Percentiles rank a stretch among this genome's conserved stretches.
Evolutionary conservation across 2,797 vertebrate species (phyloP).

Genomic region (Tangara arthus): DNA sequence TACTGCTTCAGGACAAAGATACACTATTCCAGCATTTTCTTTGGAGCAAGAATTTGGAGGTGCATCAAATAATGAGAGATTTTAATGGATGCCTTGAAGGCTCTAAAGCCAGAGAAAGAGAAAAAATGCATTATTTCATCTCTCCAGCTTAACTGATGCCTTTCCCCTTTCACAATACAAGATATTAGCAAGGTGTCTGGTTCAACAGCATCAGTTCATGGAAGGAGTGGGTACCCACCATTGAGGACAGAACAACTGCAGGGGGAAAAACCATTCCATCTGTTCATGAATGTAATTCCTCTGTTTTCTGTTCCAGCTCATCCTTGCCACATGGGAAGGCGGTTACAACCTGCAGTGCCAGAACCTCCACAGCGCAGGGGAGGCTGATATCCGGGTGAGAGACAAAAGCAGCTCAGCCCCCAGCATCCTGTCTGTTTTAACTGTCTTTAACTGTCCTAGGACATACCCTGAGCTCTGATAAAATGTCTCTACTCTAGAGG

Average conservation of each 20-base stretch:
- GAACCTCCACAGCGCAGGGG: constrained; percentile 80
- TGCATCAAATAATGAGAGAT: not conserved
- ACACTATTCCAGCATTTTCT: not conserved
- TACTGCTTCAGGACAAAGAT: not conserved
- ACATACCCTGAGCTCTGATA: not conserved
- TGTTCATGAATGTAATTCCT: not conserved
- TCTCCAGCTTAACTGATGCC: not conserved
- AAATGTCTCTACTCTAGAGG: not conserved
- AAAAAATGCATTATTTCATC: not conserved
- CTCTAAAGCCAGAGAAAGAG: not conserved
- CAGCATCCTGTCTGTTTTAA: not conserved
- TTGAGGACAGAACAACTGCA: not conserved
- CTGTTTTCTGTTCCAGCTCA: constrained; percentile 75
- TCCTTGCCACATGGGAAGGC: constrained; percentile 82
- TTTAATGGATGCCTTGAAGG: not conserved
- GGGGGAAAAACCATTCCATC: not conserved
- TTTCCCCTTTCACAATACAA: not conserved
- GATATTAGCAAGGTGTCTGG: not conserved
- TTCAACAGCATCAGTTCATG: not conserved
- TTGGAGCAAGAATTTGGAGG: not conserved
- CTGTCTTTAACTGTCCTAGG: not conserved
- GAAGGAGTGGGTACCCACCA: not conserved
- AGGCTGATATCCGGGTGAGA: constrained; percentile 82
- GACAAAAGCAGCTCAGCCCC: not conserved
- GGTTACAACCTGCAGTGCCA: constrained; percentile 87